Base-by-base conservation (phyloP, 2,888 invertebrate species). In the Diaprepes abbreviatus region DNA sequence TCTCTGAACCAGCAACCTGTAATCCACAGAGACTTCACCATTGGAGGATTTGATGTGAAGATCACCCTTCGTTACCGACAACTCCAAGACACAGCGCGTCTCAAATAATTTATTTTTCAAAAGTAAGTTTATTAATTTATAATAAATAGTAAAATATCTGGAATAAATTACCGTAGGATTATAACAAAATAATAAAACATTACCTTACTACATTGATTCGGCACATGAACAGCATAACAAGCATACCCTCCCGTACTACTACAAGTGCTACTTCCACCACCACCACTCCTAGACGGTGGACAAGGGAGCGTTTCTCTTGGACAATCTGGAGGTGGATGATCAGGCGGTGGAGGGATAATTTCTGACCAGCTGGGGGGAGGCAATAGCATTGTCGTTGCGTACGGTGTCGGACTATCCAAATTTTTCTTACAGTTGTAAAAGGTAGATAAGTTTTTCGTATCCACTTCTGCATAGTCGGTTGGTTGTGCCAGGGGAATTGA, bases 361-460 rank as follows among this genome's bases (percentile, higher is more conserved):
- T 88, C 88, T 40, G 86, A 85, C 87, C 88, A 88, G 79, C 87
- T 87, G 24, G 88, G 86, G 54, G 85, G 85, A 4, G 85, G 85
- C 3, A 92, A 86, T 36, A 92, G 85, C 84, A 91, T 92, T 9
- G 92, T 92, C 0, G 92, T 92, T 12, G 92, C 92, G 82, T 92
- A 92, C 0, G 92, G 92, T 1, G 89, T 89, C 0, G 91, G 90
- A 81, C 89, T 89, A 74, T 89, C 89, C 7, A 89, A 87, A 81
- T 90, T 90, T 50, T 74, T 74, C 80, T 90, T 88, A 76, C 88
- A 87, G 76, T 89, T 89, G 83, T 92, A 91, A 81, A 92, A 92
- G 0, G 92, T 91, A 64, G 91, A 91, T 82, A 92, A 84, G 78
- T 89, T 90, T 58, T 88, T 83, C 3, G 88, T 87, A 78, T 88